Percentiles rank a stretch among this genome's conserved stretches.
Evolutionary conservation across 2,113 vertebrate genomes (phyloP).

Genomic region (Gasterosteus nipponicus): DNA sequence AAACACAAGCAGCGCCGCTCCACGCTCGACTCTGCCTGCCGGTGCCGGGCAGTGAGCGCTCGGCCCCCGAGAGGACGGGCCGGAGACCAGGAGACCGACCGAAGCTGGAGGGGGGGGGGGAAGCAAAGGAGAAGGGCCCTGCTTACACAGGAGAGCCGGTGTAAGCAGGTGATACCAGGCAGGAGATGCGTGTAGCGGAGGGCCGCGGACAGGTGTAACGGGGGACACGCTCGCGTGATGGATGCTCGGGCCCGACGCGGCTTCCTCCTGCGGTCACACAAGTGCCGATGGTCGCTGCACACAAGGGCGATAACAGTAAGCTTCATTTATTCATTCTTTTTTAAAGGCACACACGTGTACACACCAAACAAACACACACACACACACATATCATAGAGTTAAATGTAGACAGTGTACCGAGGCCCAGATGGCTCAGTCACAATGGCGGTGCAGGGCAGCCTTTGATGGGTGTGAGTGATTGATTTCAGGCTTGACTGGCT

Average conservation of each 20-base stretch:
- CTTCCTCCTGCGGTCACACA: constrained; percentile 37
- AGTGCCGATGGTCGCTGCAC: constrained; percentile 17
- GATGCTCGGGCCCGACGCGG: constrained; percentile 44
- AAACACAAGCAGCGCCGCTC: constrained; percentile 1
- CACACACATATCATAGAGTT: constrained; percentile 59
- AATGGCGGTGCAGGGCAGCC: constrained; percentile 81
- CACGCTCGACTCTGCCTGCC: constrained; percentile 27
- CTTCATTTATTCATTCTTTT: constrained; percentile 19
- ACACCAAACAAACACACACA: background rate
- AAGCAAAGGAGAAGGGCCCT: constrained; percentile 63
- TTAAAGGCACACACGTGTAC: background rate
- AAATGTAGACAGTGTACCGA: constrained; percentile 76
- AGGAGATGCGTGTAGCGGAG: constrained; percentile 63
- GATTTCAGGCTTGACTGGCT: constrained; percentile 88
- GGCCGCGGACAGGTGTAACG: constrained; percentile 62
- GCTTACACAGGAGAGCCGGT: constrained; percentile 49
- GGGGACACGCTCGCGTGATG: constrained; percentile 33
- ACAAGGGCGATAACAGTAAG: constrained; percentile 13
- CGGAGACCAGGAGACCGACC: constrained; percentile 46
- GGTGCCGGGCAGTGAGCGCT: constrained; percentile 51
- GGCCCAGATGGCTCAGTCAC: constrained; percentile 84
- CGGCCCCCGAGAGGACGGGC: constrained; percentile 41
- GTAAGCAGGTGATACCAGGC: constrained; percentile 63
- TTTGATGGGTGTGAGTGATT: constrained; percentile 89
- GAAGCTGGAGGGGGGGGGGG: constrained; percentile 43